Conservation (phyloP, 35 echinoderm and acorn worm species). For the Lytechinus pictus region DNA sequence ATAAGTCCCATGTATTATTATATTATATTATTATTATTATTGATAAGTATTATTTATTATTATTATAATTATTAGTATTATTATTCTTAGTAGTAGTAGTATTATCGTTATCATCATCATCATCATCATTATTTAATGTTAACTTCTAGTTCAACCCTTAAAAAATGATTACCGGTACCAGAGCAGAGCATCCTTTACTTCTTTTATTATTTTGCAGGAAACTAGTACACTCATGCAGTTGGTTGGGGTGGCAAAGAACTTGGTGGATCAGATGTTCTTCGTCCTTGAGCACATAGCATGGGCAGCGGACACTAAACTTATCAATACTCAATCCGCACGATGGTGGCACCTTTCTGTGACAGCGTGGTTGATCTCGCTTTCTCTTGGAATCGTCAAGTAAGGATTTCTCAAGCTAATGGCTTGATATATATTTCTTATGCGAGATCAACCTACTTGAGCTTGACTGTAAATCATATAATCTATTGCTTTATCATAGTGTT, state of each 20-base stretch:
- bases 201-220: slow-evolving; percentile 61
- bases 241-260: slow-evolving; percentile 64
- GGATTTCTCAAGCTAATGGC: neutral
- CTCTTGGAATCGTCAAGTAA: slow-evolving; percentile 62
- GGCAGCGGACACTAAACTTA: slow-evolving; percentile 78
- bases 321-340: slow-evolving; percentile 57
- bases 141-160: neutral
- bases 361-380: slow-evolving; percentile 67
- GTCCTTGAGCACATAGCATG: slow-evolving; percentile 87
- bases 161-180: neutral
- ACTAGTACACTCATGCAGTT: slow-evolving; percentile 55
- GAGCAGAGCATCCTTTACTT: neutral
- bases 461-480: too few relatives aligned
- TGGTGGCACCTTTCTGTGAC: slow-evolving; percentile 62
- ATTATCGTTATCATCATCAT: neutral
- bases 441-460: too few relatives aligned
- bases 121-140: neutral
- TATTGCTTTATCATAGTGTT: too few relatives aligned
- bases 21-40: too few relatives aligned
- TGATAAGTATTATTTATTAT: too few relatives aligned
- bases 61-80: too few relatives aligned
- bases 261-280: slow-evolving; percentile 75
- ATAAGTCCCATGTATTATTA: too few relatives aligned
- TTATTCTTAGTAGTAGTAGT: too few relatives aligned
- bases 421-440: too few relatives aligned